Percentiles rank a stretch among this genome's conserved stretches.
These are phyloP conservation scores for Apamea epomidion DNA, from an alignment of 2,888 invertebrate species.

Conservation along the genomic window DNA sequence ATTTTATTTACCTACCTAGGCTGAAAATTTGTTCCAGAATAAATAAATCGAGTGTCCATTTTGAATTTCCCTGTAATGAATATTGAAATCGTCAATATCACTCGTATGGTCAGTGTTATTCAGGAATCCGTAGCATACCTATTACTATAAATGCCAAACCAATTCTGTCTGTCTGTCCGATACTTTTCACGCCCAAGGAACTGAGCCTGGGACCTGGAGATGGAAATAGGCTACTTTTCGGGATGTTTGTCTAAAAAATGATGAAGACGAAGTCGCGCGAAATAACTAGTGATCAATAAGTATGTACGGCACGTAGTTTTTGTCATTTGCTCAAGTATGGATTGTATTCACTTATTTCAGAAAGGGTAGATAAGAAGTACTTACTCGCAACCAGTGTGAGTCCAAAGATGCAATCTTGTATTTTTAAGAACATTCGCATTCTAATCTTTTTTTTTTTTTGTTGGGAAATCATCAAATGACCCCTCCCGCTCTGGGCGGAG, in stretches of 20 bases:
- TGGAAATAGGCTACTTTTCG: neutral
- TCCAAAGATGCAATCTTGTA: no score
- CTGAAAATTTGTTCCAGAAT: slow-evolving; percentile 13
- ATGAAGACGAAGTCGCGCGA: neutral
- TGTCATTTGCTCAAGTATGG: neutral
- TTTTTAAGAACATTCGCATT: no score
- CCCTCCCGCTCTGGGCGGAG: no score
- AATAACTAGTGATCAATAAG: neutral
- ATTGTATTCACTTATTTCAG: neutral
- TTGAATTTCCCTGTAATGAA: slow-evolving; percentile 33
- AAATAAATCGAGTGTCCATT: slow-evolving; percentile 27
- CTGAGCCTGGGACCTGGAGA: neutral
- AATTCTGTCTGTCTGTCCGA: neutral
- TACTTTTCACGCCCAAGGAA: neutral
- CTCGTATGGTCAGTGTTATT: neutral
- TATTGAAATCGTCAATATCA: slow-evolving; percentile 42
- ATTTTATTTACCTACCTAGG: neutral
- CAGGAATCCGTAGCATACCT: neutral
- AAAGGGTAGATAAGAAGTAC: no score
- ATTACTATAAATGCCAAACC: neutral
- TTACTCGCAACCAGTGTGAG: no score
- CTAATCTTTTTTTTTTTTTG: no score
- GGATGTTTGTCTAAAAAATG: neutral
- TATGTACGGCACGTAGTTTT: neutral
- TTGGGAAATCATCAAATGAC: no score